phyloP scores from a whole-genome alignment of 30 jellyfish, hydroid and myxozoan genomes.

The Haliclystus octoradiatus region DNA sequence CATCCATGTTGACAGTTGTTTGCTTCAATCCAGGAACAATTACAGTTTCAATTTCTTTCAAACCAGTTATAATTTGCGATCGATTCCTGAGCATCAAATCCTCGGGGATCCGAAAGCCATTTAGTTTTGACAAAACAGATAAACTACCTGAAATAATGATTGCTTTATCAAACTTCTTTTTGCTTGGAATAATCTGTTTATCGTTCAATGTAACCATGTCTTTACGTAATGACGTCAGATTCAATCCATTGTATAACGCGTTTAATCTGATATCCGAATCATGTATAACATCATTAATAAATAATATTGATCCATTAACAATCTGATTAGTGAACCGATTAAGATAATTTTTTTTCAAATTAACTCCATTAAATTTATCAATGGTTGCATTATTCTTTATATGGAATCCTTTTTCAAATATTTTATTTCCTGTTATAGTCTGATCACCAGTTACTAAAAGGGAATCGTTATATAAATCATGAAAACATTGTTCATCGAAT shows the following conservation, averaged over 20 bases:
- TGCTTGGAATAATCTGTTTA: constrained; percentile 28
- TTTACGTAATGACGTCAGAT: neutral
- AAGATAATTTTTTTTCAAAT: neutral
- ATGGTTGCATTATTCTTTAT: neutral
- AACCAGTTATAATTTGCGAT: constrained; percentile 22
- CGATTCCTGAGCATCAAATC: constrained; percentile 13
- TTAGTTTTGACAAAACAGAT: constrained; percentile 19
- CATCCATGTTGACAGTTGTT: neutral
- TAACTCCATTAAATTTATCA: neutral
- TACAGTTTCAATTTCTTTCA: constrained; percentile 1
- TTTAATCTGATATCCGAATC: constrained; percentile 27
- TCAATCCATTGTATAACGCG: neutral
- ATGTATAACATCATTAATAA: constrained; percentile 9
- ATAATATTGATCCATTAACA: neutral
- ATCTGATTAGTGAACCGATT: neutral
- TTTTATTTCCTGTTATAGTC: constrained; percentile 14
- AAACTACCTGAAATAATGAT: neutral
- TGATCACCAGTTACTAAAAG: constrained; percentile 31
- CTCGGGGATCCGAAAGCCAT: constrained; percentile 20
- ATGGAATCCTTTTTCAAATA: neutral
- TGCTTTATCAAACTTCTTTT: constrained; percentile 14
- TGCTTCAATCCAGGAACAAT: constrained; percentile 2
- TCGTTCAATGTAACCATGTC: neutral
- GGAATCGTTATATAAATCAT: constrained; percentile 14
- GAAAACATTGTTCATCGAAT: neutral